Evolutionary conservation across 2,888 invertebrate species (phyloP), one percentile per base, ranked within the genome.

Genomic region (Drosophila stalkeri): DNA sequence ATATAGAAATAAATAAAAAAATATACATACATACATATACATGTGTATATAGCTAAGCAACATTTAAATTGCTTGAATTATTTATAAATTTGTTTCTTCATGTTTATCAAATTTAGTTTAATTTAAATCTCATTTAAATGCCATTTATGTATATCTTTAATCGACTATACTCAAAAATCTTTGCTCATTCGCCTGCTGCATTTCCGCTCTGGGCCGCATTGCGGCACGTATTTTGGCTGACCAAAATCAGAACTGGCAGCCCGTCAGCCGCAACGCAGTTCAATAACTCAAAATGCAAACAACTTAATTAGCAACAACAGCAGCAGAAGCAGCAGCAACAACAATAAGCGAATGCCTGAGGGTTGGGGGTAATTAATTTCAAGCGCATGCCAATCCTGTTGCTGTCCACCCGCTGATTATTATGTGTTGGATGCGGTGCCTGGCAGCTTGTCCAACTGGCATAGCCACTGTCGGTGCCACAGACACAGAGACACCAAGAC

Each of bases 361-460:
- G 74, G 69, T 59, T 64, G 71, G 65, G 75, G 78, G 90, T 86
- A 86, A 86, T 86, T 86, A 86, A 90, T 86, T 89, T 90, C 66
- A 86, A 83, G 84, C 89, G 90, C 85, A 86, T 90, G 85, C 74
- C 85, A 86, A 86, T 90, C 85, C 85, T 86, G 87, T 75, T 73
- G 81, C 85, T 86, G 85, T 86, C 85, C 90, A 86, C 85, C 85
- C 89, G 90, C 90, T 90, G 85, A 86, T 90, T 86, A 89, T 90
- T 90, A 86, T 89, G 90, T 89, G 83, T 67, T 78, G 74, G 64
- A 81, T 73, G 78, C 51, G 81, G 52, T 64, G 64, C 64, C 62
- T 39, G 61, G 46, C 64, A 49, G 74, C 61, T 46, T 18, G 55
- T 33, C 51, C 51, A 33, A 33, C 35, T 35, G 51, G 18, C 49